Conservation (phyloP, 2,888 invertebrate genomes). For the Lissonota sp. region DNA sequence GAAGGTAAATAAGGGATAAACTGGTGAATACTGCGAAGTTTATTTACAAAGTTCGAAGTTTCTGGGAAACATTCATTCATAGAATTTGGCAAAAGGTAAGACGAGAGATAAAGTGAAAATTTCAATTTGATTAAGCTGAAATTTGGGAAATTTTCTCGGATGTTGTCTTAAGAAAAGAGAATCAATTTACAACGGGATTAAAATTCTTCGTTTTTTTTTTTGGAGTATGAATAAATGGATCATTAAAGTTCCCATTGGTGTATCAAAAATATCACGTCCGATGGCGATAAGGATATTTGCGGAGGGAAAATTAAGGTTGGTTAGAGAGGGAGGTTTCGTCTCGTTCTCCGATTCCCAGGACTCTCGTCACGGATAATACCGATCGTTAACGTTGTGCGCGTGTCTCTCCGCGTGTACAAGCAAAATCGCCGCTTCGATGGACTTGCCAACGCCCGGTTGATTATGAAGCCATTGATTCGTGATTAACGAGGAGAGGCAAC, state of each 20-base stretch:
- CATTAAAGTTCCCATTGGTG: not conserved
- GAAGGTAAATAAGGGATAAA: too few relatives aligned
- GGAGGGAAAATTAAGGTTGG: conserved; percentile 27
- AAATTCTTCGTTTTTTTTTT: too few relatives aligned
- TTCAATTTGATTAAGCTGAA: too few relatives aligned
- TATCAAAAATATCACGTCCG: not conserved
- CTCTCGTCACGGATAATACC: conserved; percentile 50
- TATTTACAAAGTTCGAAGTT: too few relatives aligned
- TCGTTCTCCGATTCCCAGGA: conserved; percentile 21
- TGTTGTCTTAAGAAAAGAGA: too few relatives aligned
- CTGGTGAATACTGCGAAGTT: too few relatives aligned
- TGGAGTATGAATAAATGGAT: too few relatives aligned
- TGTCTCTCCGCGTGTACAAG: not conserved
- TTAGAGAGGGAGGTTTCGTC: not conserved
- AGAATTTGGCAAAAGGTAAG: too few relatives aligned
- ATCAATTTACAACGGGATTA: too few relatives aligned
- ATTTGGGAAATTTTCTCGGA: too few relatives aligned
- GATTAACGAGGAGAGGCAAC: conserved; percentile 59
- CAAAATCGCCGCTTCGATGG: conserved; percentile 30
- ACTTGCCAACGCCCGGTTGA: conserved; percentile 55
- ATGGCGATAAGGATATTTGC: conserved; percentile 15
- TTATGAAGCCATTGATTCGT: conserved; percentile 65
- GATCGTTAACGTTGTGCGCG: conserved; percentile 50
- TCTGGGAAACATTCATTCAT: too few relatives aligned
- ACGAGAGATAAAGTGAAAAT: too few relatives aligned